Evolutionary conservation across 1,140 invertebrate species (phyloP).

Genomic region (Eubasilissa regina): DNA sequence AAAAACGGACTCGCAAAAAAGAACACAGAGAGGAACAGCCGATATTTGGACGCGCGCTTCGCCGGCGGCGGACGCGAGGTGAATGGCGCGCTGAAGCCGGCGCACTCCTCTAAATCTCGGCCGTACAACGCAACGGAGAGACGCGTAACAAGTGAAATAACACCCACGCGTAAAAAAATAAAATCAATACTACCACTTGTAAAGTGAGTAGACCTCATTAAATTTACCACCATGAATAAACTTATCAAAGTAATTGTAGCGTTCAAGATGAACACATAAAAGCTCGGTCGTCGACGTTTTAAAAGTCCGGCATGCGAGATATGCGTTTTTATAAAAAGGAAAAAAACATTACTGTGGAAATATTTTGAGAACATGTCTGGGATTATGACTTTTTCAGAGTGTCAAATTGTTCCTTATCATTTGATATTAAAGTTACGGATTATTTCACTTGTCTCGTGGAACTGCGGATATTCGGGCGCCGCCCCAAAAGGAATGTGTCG

Average conservation of each 20-base stretch:
- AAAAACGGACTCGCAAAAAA: slow-evolving; percentile 31
- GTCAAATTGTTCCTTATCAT: slow-evolving; percentile 6
- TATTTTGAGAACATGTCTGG: neutral
- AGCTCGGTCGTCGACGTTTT: slow-evolving; percentile 14
- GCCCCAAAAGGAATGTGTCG: slow-evolving; percentile 13
- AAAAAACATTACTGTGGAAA: neutral
- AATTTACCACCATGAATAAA: neutral
- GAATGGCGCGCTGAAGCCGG: slow-evolving; percentile 33
- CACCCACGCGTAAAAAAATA: neutral
- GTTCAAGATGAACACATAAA: neutral
- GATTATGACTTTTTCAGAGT: neutral
- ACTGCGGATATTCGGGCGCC: slow-evolving; percentile 38
- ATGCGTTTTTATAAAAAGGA: slow-evolving; percentile 2
- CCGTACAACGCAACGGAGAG: neutral
- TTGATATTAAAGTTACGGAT: neutral
- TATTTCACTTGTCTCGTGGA: slow-evolving; percentile 24
- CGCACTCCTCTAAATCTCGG: slow-evolving; percentile 25
- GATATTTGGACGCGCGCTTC: slow-evolving; percentile 7
- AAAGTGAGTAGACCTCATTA: neutral
- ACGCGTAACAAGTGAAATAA: neutral
- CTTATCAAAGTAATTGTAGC: neutral
- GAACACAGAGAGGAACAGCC: neutral
- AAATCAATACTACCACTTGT: neutral
- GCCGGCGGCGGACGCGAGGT: slow-evolving; percentile 18
- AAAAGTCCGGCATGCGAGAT: neutral